phyloP scores from a whole-genome alignment of 2,888 invertebrate species.

The Oscheius sp. region DNA sequence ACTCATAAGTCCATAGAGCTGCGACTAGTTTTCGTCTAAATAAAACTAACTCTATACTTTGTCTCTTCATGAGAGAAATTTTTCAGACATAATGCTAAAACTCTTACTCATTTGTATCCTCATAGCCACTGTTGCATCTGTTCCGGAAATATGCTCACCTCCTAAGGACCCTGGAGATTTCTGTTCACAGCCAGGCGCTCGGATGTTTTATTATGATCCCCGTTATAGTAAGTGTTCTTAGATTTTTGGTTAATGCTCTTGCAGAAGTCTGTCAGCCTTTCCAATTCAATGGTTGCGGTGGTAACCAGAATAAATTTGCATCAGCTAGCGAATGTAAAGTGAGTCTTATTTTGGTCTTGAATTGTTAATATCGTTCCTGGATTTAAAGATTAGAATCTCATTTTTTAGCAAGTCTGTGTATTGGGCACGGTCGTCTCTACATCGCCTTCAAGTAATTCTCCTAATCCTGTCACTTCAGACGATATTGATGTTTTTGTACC shows the following conservation, averaged over 20 bases:
- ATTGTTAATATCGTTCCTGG: not conserved
- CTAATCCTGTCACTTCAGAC: constrained; percentile 9
- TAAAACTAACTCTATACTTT: not conserved
- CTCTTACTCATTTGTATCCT: not conserved
- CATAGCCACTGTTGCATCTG: not conserved
- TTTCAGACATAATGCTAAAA: not conserved
- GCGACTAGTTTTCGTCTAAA: constrained; percentile 10
- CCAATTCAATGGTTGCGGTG: constrained; percentile 63
- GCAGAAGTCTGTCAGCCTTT: constrained; percentile 68
- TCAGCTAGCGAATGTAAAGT: constrained; percentile 48
- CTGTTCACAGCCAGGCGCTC: constrained; percentile 33
- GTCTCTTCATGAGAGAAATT: too few relatives aligned
- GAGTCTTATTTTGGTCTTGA: not conserved
- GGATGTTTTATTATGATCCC: constrained; percentile 58
- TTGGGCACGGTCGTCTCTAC: not conserved
- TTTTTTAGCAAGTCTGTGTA: constrained; percentile 10
- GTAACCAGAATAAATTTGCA: constrained; percentile 56
- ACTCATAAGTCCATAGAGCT: constrained; percentile 1
- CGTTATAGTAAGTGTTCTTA: constrained; percentile 54
- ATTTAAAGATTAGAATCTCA: not conserved
- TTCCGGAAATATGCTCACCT: constrained; percentile 40
- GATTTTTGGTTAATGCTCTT: constrained; percentile 23
- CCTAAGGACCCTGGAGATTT: constrained; percentile 47
- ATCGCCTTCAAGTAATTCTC: constrained; percentile 3
- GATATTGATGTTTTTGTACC: constrained; percentile 33